Percentiles rank a stretch among this genome's conserved stretches.
These are phyloP conservation scores for Gasteruption jaculator DNA, from an alignment of 2,888 invertebrate genomes.

Conservation along the genomic window DNA sequence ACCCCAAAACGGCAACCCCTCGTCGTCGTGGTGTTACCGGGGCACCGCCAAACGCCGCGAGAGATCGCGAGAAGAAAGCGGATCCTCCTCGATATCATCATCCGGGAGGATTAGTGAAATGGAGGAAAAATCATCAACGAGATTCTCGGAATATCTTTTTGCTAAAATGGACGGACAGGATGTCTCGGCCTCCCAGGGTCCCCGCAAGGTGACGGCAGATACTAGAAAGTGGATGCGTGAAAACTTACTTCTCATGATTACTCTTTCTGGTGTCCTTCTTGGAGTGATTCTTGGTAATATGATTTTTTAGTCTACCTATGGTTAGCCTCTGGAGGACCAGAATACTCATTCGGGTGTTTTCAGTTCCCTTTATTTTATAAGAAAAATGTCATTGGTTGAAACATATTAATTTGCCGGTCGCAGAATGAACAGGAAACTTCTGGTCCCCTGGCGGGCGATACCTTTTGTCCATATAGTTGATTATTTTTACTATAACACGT, in stretches of 20 bases:
- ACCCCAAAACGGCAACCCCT: conserved; percentile 52
- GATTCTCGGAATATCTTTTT: conserved; percentile 75
- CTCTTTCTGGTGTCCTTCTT: conserved; percentile 72
- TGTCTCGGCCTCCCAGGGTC: conserved; percentile 56
- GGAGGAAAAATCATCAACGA: conserved; percentile 50
- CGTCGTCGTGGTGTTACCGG: conserved; percentile 49
- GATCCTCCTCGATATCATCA: conserved; percentile 25
- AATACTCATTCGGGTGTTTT: too few relatives aligned
- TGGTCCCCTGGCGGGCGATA: too few relatives aligned
- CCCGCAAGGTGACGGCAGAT: conserved; percentile 63
- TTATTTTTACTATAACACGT: too few relatives aligned
- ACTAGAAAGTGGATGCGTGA: conserved; percentile 66
- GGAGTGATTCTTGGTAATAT: conserved; percentile 73
- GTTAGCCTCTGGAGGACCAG: too few relatives aligned
- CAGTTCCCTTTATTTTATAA: too few relatives aligned
- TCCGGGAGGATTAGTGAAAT: conserved; percentile 42
- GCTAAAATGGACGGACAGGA: conserved; percentile 68
- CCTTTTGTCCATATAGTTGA: too few relatives aligned
- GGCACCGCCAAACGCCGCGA: conserved; percentile 50
- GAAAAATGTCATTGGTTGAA: too few relatives aligned
- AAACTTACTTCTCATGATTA: conserved; percentile 75
- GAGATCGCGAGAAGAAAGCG: conserved; percentile 45
- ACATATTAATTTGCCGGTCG: too few relatives aligned
- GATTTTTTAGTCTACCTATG: too few relatives aligned
- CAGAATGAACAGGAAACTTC: too few relatives aligned